Percentiles rank a stretch among this genome's conserved stretches.
Evolutionary conservation across 2,888 invertebrate species (phyloP).

Genomic region (Cotesia congregata): DNA sequence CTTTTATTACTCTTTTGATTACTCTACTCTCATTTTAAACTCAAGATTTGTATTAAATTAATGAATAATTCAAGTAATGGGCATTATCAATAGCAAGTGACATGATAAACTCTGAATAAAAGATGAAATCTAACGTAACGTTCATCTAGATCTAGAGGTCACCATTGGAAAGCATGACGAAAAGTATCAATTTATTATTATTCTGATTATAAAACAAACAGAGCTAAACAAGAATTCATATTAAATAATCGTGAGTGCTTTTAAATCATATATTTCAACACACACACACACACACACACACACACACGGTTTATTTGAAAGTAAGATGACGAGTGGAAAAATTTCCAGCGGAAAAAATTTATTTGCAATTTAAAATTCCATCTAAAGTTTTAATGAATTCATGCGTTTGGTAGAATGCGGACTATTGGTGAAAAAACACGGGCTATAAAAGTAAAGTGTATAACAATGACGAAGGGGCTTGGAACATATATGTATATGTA

Average conservation of each 20-base stretch:
- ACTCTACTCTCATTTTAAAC: too few relatives aligned
- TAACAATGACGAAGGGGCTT: neutral
- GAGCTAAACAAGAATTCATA: constrained; percentile 2
- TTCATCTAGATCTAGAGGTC: neutral
- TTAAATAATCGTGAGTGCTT: constrained; percentile 22
- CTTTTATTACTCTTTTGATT: too few relatives aligned
- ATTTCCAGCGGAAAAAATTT: neutral
- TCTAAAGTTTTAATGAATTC: constrained; percentile 10
- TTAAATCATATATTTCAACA: constrained; percentile 6
- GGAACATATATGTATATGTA: neutral
- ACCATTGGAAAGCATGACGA: neutral
- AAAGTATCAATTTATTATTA: constrained; percentile 34
- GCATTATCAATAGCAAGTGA: constrained; percentile 4
- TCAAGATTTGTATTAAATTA: neutral
- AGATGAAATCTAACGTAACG: constrained; percentile 24
- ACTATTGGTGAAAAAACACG: neutral
- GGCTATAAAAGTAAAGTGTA: neutral
- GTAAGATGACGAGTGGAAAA: neutral
- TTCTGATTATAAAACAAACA: constrained; percentile 13
- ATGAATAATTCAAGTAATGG: constrained; percentile 12
- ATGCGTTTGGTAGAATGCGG: neutral
- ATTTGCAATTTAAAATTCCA: constrained; percentile 18
- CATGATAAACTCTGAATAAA: constrained; percentile 25
- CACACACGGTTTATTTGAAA: neutral
- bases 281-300: neutral